Evolutionary conservation across 2,888 invertebrate species (phyloP), one percentile per base, ranked within the genome.

Genomic region (Agrenia bidenticulata): DNA sequence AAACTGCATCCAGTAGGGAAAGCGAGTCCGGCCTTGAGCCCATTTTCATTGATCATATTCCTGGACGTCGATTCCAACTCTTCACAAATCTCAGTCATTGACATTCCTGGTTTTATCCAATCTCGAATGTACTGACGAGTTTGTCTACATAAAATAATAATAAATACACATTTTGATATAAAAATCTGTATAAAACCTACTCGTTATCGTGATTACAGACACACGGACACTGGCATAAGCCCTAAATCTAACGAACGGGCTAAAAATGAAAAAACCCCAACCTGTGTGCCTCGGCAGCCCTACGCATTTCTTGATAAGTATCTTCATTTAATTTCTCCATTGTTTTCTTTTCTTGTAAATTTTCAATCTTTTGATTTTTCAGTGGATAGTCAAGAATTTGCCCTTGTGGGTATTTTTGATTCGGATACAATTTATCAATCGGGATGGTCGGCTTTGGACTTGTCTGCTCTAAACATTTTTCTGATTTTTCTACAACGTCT

Each of bases 231-330:
- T n/a, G n/a, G n/a, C n/a, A n/a, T n/a, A n/a, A n/a, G n/a, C n/a
- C n/a, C n/a, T n/a, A n/a, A n/a, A n/a, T n/a, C n/a, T n/a, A n/a
- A n/a, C n/a, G n/a, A n/a, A n/a, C n/a, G n/a, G n/a, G n/a, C n/a
- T n/a, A n/a, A n/a, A n/a, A n/a, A n/a, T n/a, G n/a, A n/a, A n/a
- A n/a, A n/a, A n/a, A n/a, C n/a, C n/a, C n/a, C n/a, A n/a, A n/a
- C n/a, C n/a, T n/a, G n/a, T 99, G 99, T 51, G 95, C 97, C 80
- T 99, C 99, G 11, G 99, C 98, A 21, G 98, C 98, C 76, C 92
- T 88, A 66, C 99, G 86, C 61, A 97, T 88, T 81, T 97, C 95
- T 78, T 92, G 91, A 79, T 97, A 98, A 77, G 94, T 89, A 77
- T 97, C 95, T 77, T 88, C 89, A 75, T 95, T 92, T 82, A 93